Evolutionary conservation across 2,888 invertebrate genomes (phyloP).

Genomic region (Nasonia oneida): DNA sequence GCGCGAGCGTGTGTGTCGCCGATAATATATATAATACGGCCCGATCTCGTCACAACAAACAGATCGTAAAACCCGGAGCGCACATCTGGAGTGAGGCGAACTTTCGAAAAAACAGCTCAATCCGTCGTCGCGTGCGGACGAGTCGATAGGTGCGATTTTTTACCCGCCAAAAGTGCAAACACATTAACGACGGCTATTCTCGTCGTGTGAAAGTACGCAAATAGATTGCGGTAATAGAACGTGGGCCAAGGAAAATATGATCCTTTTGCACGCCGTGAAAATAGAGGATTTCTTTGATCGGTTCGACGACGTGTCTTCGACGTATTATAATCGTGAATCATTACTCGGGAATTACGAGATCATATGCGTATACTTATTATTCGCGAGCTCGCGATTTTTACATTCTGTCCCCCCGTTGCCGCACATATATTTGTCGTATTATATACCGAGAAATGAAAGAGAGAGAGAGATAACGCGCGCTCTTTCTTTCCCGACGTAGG

Average conservation of each 20-base stretch:
- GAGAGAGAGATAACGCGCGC: neutral
- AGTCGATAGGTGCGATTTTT: neutral
- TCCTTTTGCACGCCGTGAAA: neutral
- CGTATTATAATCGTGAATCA: neutral
- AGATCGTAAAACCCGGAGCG: neutral
- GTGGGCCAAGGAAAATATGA: neutral
- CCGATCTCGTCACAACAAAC: neutral
- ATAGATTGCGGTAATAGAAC: neutral
- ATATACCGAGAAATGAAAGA: neutral
- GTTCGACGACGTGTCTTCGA: neutral
- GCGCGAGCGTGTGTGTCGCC: too few species aligned
- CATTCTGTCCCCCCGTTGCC: neutral
- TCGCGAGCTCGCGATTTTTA: neutral
- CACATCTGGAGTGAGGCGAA: neutral
- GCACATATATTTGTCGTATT: neutral
- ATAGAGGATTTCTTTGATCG: neutral
- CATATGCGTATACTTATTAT: neutral
- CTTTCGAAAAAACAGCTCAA: slow-evolving; percentile 24
- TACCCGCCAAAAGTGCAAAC: neutral
- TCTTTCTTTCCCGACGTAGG: neutral
- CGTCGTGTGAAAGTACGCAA: slow-evolving; percentile 39
- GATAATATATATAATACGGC: neutral
- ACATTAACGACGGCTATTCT: slow-evolving; percentile 11
- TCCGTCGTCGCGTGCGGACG: neutral
- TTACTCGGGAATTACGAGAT: too few species aligned